Conservation (phyloP, 2,797 vertebrate species). For the Myotis daubentonii region DNA sequence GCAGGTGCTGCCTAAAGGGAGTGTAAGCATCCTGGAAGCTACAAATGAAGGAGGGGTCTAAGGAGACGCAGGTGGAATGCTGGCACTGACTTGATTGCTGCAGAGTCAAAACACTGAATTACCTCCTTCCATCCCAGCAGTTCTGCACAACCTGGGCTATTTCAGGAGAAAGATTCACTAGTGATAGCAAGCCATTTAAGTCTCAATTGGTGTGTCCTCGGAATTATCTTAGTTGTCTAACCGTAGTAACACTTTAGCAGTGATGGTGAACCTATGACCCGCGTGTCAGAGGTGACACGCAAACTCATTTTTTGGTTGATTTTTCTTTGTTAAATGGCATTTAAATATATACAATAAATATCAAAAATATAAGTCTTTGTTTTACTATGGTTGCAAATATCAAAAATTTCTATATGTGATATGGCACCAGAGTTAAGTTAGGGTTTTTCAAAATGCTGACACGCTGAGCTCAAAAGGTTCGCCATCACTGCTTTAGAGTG, state of each 20-base stretch:
- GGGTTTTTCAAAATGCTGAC: too few relatives aligned
- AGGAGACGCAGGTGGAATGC: not conserved
- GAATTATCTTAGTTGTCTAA: not conserved
- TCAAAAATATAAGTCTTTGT: too few relatives aligned
- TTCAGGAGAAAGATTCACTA: not conserved
- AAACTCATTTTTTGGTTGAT: too few relatives aligned
- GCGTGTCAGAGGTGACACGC: too few relatives aligned
- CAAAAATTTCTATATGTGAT: too few relatives aligned
- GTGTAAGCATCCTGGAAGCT: not conserved
- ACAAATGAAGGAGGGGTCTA: not conserved
- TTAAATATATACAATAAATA: too few relatives aligned
- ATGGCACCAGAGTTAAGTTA: too few relatives aligned
- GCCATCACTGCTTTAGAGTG: not conserved
- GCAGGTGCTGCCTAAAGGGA: not conserved
- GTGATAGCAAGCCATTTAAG: not conserved
- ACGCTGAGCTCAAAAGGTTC: too few relatives aligned
- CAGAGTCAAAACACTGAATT: not conserved
- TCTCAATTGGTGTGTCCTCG: not conserved
- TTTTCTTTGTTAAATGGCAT: too few relatives aligned
- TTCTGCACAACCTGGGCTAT: not conserved
- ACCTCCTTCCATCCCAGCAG: not conserved
- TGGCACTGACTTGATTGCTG: not conserved
- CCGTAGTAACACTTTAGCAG: not conserved
- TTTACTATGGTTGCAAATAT: too few relatives aligned
- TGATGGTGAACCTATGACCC: too few relatives aligned